Evolutionary conservation across 2,888 invertebrate genomes (phyloP), one percentile per base, ranked within the genome.

Genomic region (Nebria salina): DNA sequence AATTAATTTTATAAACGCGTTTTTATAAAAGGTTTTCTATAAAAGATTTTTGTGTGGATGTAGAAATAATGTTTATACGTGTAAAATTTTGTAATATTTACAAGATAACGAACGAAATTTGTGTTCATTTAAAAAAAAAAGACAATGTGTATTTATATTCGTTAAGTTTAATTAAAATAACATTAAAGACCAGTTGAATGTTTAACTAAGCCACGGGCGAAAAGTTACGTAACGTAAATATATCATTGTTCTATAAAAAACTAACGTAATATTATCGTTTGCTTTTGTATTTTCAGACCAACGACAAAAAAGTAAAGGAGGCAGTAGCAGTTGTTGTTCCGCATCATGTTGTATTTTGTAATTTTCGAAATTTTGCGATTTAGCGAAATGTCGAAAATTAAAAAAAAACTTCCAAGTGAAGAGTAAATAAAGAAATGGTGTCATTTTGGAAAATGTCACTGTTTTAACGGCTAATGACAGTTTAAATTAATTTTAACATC

Each of bases 251-350:
- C 13, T 54, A 54, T 6, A 34, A 34, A 34, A 34, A 34, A 5
- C 34, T 34, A 34, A 34, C 34, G 34, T 34, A 34, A 34, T 34
- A 34, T 34, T 34, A 34, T 34, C 34, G 34, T 34, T 34, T 34
- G 34, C 1, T 34, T 5, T 34, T 34, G 5, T 34, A 34, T 34
- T 92, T 94, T 86, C 93, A 97, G 97, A 97, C 94, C 96, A 97
- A 93, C 93, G 96, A 91, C 96, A 96, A 91, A 97, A 97, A 91
- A 96, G 96, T 92, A 97, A 97, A 94, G 96, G 96, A 85, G 96
- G 96, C 85, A 96, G 96, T 87, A 96, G 96, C 92, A 96, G 96
- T 93, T 97, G 97, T 93, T 97, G 97, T 93, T 96, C 96, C 87
- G 94, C 96, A 87, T 95, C 96, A 85, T 97, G 97, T 92, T 95